Evolutionary conservation across 2,797 vertebrate genomes (phyloP).

Genomic region (Numenius phaeopus): DNA sequence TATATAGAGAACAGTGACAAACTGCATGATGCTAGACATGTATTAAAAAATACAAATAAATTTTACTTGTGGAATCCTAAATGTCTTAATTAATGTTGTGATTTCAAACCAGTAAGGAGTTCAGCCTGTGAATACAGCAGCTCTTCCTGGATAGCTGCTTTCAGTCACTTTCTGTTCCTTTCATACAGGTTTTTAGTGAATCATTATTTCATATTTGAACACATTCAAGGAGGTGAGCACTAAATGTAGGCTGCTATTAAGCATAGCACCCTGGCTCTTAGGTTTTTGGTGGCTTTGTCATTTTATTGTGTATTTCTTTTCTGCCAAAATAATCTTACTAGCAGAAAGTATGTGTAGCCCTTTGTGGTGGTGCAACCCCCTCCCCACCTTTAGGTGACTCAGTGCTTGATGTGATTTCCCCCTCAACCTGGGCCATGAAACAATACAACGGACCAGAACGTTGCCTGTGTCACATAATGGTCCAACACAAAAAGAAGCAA

Average conservation of each 20-base stretch:
- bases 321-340: background rate
- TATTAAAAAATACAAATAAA: background rate
- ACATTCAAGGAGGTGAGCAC: background rate
- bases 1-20: background rate
- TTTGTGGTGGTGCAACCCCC: background rate
- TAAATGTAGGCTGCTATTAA: background rate
- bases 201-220: background rate
- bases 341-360: background rate
- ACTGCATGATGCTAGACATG: background rate
- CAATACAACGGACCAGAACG: background rate
- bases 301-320: background rate
- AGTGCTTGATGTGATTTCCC: background rate
- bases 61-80: background rate
- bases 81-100: background rate
- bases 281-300: background rate
- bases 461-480: background rate
- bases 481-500: background rate
- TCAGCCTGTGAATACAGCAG: background rate
- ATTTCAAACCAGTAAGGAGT: background rate
- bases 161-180: background rate
- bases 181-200: background rate
- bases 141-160: background rate
- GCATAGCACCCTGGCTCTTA: background rate
- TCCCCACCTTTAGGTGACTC: background rate
- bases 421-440: background rate